Conservation (phyloP, 1,140 invertebrate species). For the Pseudomyrmex flavicornis region DNA sequence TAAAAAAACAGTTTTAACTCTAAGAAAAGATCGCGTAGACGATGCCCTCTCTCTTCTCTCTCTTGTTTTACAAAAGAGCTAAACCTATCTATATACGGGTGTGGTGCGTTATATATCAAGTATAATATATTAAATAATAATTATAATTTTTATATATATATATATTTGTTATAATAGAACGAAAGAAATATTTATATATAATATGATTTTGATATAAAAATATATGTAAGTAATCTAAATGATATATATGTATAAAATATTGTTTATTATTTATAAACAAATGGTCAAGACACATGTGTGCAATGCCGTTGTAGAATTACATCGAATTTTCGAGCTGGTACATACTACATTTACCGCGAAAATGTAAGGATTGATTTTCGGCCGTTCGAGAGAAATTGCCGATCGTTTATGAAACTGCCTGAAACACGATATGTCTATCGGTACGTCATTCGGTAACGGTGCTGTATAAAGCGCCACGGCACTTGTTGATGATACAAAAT, state of each 20-base stretch:
- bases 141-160: too few relatives aligned
- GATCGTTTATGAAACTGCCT: conserved; percentile 63
- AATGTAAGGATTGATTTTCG: conserved; percentile 68
- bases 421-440: conserved; percentile 56
- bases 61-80: background rate
- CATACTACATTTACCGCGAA: conserved; percentile 70
- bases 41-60: too few relatives aligned
- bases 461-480: conserved; percentile 37
- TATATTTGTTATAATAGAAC: too few relatives aligned
- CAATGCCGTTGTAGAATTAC: conserved; percentile 59
- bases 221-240: conserved; percentile 46
- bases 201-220: conserved; percentile 31
- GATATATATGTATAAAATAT: conserved; percentile 66
- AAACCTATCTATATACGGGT: background rate
- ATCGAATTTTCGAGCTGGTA: conserved; percentile 64
- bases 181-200: background rate
- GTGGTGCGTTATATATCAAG: too few relatives aligned
- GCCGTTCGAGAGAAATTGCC: conserved; percentile 37
- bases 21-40: too few relatives aligned
- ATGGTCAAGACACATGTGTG: conserved; percentile 65
- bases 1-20: too few relatives aligned
- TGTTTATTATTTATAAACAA: conserved; percentile 75
- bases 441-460: conserved; percentile 43
- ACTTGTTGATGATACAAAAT: conserved; percentile 32
- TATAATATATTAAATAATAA: too few relatives aligned